Percentiles rank a stretch among this genome's conserved stretches.
Conservation (phyloP, 2,888 invertebrate genomes). For the Dryobota labecula region DNA sequence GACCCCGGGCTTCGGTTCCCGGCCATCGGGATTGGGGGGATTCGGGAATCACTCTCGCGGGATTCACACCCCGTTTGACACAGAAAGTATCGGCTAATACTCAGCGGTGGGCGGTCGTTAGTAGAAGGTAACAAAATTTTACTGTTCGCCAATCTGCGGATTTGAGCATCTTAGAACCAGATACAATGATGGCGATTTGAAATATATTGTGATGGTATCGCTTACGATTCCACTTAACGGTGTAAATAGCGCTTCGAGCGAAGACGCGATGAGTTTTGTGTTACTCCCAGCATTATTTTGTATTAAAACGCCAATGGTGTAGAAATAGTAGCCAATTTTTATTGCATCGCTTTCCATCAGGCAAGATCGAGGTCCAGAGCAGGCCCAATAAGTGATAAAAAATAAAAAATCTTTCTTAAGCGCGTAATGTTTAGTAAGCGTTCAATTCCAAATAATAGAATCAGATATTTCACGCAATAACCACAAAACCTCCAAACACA, state of each 20-base stretch:
- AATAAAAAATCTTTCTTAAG: slow-evolving; percentile 11
- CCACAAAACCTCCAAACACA: background rate
- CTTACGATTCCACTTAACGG: slow-evolving; percentile 42
- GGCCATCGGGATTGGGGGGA: slow-evolving; percentile 61
- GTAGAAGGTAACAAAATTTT: slow-evolving; percentile 69
- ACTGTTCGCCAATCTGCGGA: slow-evolving; percentile 64
- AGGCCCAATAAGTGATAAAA: no score
- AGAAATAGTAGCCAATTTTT: slow-evolving; percentile 7
- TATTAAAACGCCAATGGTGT: slow-evolving; percentile 26
- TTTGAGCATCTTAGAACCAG: slow-evolving; percentile 56
- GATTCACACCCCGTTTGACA: slow-evolving; percentile 70
- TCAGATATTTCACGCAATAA: background rate
- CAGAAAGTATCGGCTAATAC: slow-evolving; percentile 69
- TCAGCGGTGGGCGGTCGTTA: slow-evolving; percentile 66
- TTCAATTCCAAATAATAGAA: slow-evolving; percentile 4
- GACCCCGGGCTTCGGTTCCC: slow-evolving; percentile 53
- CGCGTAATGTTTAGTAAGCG: background rate
- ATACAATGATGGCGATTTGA: slow-evolving; percentile 55
- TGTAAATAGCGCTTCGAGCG: slow-evolving; percentile 42
- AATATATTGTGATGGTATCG: slow-evolving; percentile 59
- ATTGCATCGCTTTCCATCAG: no score
- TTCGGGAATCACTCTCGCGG: slow-evolving; percentile 67
- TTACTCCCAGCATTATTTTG: slow-evolving; percentile 19
- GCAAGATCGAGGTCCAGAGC: no score
- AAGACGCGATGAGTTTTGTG: slow-evolving; percentile 39